Base-by-base conservation (phyloP, 2,797 vertebrate species). In the Molossus molossus region DNA sequence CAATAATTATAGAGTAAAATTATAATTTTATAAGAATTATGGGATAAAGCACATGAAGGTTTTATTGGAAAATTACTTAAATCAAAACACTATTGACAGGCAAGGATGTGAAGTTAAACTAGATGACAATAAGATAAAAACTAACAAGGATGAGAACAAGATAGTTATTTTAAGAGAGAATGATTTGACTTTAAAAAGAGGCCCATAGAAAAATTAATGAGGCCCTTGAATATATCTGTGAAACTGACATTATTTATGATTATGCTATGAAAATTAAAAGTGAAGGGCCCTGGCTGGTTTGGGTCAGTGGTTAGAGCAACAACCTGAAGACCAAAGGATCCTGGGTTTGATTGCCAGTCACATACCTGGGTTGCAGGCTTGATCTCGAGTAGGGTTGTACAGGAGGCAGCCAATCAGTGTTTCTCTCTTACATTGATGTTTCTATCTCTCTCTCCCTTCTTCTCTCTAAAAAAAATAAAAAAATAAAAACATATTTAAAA, bases 101-200 rank as follows among this genome's bases (percentile, higher is more conserved):
- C 60, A 75, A 33, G 53, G 12, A 21, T 84, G 13, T 72, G 21
- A 55, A 90, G 58, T 58, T 77, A 65, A 94, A 80, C 10, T 29
- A 64, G 88, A 29, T 57, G 60, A 33, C 13, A 91, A 55, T 18
- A 58, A 90, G 40, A 83, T 57, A 81, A 87, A 90, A 92, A 70
- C 33, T 75, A 85, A 73, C 10, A 64, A 92, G 4, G 48, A 65
- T 60, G 57, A 94, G 55, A 92, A 58, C 8, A 89, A 82, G 75
- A 69, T n/a, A 62, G 58, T 94, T 89, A 75, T 75, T 79, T 96
- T 37, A 37, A 87, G 82, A 90, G 25, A 70, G 2, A 93, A 94
- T 65, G 6, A 69, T 82, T 53, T 79, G 76, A 69, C 55, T 75
- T 91, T 80, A 53, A 95, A 93, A 83, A 53, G 69, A 72, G 11